Evolutionary conservation across 2,888 invertebrate genomes (phyloP).

Genomic region (Volucella zonaria): DNA sequence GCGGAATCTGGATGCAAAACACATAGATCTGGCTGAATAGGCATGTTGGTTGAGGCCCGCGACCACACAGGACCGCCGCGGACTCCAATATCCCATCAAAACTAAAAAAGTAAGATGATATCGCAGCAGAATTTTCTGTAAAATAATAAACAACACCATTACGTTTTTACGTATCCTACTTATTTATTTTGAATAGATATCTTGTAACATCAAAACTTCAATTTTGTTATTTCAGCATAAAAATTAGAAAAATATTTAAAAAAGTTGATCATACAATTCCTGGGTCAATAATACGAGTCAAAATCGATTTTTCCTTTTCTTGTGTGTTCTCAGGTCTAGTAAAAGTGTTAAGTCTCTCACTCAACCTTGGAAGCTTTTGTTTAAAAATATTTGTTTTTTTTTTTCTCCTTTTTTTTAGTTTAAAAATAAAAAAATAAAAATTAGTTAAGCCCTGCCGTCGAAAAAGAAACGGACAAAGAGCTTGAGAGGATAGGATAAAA

Average conservation of each 20-base stretch:
- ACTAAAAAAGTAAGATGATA: too few species aligned
- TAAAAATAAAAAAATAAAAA: slow-evolving; percentile 5
- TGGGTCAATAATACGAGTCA: slow-evolving; percentile 44
- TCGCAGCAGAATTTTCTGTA: too few species aligned
- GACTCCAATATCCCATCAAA: too few species aligned
- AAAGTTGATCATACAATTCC: slow-evolving; percentile 39
- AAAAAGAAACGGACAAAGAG: slow-evolving; percentile 34
- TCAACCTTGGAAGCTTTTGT: slow-evolving; percentile 2
- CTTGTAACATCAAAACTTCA: slow-evolving; percentile 34
- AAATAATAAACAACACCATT: too few species aligned
- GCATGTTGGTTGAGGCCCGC: too few species aligned
- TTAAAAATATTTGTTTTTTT: not conserved
- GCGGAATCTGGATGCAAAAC: too few species aligned
- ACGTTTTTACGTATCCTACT: not conserved
- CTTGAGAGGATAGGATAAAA: slow-evolving; percentile 19
- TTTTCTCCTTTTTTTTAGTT: slow-evolving; percentile 1
- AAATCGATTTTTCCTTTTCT: slow-evolving; percentile 5
- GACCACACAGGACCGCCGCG: too few species aligned
- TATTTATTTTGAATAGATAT: slow-evolving; percentile 35
- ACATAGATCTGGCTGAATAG: too few species aligned
- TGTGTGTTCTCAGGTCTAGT: slow-evolving; percentile 30
- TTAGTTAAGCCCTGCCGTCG: slow-evolving; percentile 9
- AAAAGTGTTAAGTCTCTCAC: slow-evolving; percentile 5
- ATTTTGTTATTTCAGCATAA: not conserved
- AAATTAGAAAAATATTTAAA: slow-evolving; percentile 21